These are phyloP conservation scores for Trigoniulus corallinus DNA, from an alignment of 1,140 invertebrate species.

Conservation along the genomic window DNA sequence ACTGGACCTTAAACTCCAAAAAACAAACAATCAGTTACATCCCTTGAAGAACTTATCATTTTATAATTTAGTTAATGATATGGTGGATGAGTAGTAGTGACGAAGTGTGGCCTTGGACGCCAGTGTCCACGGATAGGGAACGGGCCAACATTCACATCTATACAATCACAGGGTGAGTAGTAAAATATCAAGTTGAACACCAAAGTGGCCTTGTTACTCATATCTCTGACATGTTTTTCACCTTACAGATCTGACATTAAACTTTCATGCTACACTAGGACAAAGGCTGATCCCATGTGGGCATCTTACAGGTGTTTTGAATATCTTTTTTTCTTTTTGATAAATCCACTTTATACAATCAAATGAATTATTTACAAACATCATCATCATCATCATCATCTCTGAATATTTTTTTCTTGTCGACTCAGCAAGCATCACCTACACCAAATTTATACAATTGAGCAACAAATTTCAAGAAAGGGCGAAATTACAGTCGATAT, in stretches of 20 bases:
- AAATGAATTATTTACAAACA: not conserved
- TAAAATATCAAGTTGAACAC: too few species aligned
- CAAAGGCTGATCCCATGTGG: slow-evolving; percentile 18
- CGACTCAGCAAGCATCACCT: slow-evolving; percentile 44
- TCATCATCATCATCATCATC: slow-evolving; percentile 1
- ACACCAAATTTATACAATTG: slow-evolving; percentile 50
- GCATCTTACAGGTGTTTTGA: slow-evolving; percentile 20
- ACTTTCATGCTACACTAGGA: slow-evolving; percentile 19
- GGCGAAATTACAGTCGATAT: slow-evolving; percentile 58
- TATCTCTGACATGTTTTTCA: too few species aligned
- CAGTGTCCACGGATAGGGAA: slow-evolving; percentile 55
- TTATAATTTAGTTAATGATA: not conserved
- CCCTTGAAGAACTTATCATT: too few species aligned
- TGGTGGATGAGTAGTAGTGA: slow-evolving; percentile 58
- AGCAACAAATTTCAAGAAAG: slow-evolving; percentile 55
- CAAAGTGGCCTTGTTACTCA: too few species aligned
- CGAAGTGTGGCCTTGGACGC: slow-evolving; percentile 56
- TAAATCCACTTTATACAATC: not conserved
- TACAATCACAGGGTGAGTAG: slow-evolving; percentile 28
- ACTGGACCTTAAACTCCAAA: too few species aligned
- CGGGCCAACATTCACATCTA: slow-evolving; percentile 61
- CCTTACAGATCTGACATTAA: slow-evolving; percentile 20
- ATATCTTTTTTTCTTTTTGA: not conserved
- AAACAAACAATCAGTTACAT: too few species aligned
- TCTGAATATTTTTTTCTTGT: too few species aligned